phyloP scores from a whole-genome alignment of 2,113 vertebrate genomes.

The Propithecus coquereli region DNA sequence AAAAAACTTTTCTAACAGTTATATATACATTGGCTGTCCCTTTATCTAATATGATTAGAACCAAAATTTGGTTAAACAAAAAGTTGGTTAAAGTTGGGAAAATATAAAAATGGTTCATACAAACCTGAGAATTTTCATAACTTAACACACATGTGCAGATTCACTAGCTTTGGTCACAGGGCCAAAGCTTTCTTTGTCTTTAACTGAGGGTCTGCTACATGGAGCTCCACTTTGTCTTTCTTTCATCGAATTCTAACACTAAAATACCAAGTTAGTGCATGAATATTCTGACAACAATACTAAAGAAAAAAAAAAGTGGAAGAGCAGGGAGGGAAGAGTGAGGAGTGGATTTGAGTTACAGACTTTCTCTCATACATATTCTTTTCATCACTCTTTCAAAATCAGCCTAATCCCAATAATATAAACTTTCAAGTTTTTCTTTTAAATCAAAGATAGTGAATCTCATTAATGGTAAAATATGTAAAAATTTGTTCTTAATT shows the following conservation, averaged over 20 bases:
- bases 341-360: background rate
- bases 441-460: background rate
- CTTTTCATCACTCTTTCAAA: slow-evolving; percentile 10
- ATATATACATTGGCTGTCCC: background rate
- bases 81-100: slow-evolving; percentile 13
- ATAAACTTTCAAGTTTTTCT: background rate
- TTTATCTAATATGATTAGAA: background rate
- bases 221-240: background rate
- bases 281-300: background rate
- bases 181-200: background rate
- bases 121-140: background rate
- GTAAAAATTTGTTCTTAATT: background rate
- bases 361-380: background rate
- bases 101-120: background rate
- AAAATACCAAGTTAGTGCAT: background rate
- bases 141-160: background rate
- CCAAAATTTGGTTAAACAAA: background rate
- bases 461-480: background rate
- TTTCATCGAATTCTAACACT: background rate
- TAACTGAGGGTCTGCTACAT: background rate
- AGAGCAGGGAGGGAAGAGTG: background rate
- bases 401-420: background rate
- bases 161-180: background rate
- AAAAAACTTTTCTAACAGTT: background rate
- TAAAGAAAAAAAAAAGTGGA: background rate